phyloP scores from a whole-genome alignment of 2,113 vertebrate species.

The Melanostigma gelatinosum region DNA sequence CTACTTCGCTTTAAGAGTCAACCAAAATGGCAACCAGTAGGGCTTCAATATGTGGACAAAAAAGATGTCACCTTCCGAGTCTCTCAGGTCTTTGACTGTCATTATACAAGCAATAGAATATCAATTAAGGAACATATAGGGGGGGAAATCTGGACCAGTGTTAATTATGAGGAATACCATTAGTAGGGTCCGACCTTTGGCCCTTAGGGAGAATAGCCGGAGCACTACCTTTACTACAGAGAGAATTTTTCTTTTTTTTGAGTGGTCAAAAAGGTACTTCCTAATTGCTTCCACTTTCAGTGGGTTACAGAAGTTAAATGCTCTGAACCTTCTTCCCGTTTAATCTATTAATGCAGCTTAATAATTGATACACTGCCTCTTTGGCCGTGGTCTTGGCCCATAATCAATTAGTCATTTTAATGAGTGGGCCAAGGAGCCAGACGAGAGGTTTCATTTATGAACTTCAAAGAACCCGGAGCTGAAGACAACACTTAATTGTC shows the following conservation, averaged over 20 bases:
- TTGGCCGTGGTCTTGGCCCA: conserved; percentile 56
- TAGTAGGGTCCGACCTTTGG: conserved; percentile 26
- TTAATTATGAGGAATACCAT: conserved; percentile 57
- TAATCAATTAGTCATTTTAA: conserved; percentile 79
- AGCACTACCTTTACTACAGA: conserved; percentile 16
- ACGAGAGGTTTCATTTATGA: conserved; percentile 21
- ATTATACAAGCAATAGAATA: conserved; percentile 33
- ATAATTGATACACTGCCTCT: conserved; percentile 77
- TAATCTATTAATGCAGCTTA: conserved; percentile 80
- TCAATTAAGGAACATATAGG: conserved; percentile 43
- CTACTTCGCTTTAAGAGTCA: conserved; percentile 18
- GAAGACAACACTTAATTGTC: conserved; percentile 36
- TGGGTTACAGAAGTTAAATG: conserved; percentile 73
- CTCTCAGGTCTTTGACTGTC: conserved; percentile 9
- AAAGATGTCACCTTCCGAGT: conserved; percentile 1
- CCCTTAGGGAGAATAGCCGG: conserved; percentile 15
- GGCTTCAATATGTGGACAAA: background rate
- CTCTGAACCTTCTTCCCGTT: conserved; percentile 63
- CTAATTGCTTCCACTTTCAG: conserved; percentile 74
- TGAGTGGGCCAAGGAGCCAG: conserved; percentile 57
- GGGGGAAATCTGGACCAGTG: background rate
- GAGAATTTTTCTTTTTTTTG: background rate
- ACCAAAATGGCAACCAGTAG: conserved; percentile 37
- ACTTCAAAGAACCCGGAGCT: conserved; percentile 47
- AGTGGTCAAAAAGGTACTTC: conserved; percentile 62